Evolutionary conservation across 2,113 vertebrate species (phyloP), one percentile per base, ranked within the genome.

Genomic region (Triplophysa siluroides): DNA sequence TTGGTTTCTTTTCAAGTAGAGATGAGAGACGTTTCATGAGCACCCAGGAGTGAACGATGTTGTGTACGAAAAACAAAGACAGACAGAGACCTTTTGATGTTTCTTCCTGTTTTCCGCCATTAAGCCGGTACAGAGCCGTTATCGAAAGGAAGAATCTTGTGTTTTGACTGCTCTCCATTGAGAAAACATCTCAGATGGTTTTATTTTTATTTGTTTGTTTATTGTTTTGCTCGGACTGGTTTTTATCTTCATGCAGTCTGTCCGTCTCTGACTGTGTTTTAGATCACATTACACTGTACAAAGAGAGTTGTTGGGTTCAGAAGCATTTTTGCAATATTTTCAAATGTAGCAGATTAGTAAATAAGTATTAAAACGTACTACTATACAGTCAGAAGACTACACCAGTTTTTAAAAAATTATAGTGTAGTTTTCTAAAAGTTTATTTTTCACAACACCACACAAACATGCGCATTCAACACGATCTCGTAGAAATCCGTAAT

Each of bases 1-100:
- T 0, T 16, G n/a, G 19, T 24, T 58, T 43, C 29, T 10, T 73
- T 73, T 73, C 54, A 73, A 41, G 70, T 60, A 60, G 54, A 58
- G 54, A 60, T 43, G 54, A n/a, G 54, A 29, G 41, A 7, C 70
- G 60, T 41, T 73, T 60, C 70, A 23, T 29, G 14, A 60, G 54
- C 33, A 60, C 54, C 52, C 29, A 73, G 54, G 29, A 60, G 54
- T 24, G 54, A 73, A 73, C 29, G 54, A 52, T 47, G 52, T 73
- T 58, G 54, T 52, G 50, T 58, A 8, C 19, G 21, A 10, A 21
- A 21, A 19, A 56, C 52, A 56, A 19, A 56, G 52, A 56, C 52
- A 54, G 16, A 41, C 70, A 21, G 26, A 73, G 54, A 73, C 13
- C 50, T 73, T 58, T 73, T 73, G 54, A 73, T 73, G n/a, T 38